A percentile compares a stretch with the other conserved stretches of the same genome.
These are phyloP conservation scores for Agrotis clavis DNA, from an alignment of 2,888 invertebrate species.

Conservation along the genomic window DNA sequence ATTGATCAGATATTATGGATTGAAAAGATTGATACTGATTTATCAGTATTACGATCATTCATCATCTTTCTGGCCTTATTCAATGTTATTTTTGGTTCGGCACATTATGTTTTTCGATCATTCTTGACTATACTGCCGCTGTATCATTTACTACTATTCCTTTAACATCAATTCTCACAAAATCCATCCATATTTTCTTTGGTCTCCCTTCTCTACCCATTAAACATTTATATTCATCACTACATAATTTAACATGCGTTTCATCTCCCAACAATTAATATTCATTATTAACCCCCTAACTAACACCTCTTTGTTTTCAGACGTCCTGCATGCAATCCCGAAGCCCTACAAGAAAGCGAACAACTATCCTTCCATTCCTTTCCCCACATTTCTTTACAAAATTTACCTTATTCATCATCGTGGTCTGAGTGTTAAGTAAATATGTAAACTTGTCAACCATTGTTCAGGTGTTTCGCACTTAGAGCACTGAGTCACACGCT, in stretches of 20 bases:
- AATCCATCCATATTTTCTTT: too few species aligned
- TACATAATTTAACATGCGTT: not conserved
- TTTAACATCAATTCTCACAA: too few species aligned
- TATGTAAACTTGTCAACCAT: constrained; percentile 72
- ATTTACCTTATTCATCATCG: constrained; percentile 59
- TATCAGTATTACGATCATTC: too few species aligned
- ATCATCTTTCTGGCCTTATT: too few species aligned
- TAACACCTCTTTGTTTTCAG: constrained; percentile 51
- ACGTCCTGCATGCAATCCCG: constrained; percentile 37
- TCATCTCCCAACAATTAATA: not conserved
- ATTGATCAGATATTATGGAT: not conserved
- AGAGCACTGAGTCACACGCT: constrained; percentile 70
- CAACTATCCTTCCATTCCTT: constrained; percentile 5
- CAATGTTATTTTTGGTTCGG: too few species aligned
- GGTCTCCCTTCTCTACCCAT: too few species aligned
- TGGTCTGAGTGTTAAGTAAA: constrained; percentile 71
- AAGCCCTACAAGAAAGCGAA: constrained; percentile 29
- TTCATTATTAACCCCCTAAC: constrained; percentile 20
- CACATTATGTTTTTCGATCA: too few species aligned
- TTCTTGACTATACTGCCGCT: too few species aligned
- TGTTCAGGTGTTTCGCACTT: constrained; percentile 72
- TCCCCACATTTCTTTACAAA: constrained; percentile 23
- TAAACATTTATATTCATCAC: too few species aligned
- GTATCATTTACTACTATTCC: too few species aligned
- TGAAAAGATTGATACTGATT: not conserved